These are phyloP conservation scores for Alfaro cultratus DNA, from an alignment of 2,797 vertebrate species.

Conservation along the genomic window DNA sequence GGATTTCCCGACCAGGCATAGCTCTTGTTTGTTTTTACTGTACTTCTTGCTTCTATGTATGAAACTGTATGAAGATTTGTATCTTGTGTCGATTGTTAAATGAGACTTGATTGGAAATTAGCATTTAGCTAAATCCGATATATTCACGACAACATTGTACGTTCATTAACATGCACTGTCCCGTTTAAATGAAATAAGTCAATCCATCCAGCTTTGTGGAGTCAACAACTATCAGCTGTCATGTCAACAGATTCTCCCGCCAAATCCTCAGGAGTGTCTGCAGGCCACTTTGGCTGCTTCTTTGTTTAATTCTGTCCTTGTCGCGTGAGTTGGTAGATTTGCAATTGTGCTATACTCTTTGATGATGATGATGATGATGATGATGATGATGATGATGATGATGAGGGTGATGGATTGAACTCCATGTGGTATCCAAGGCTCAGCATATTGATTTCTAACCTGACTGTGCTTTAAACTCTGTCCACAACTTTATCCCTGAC, in stretches of 20 bases:
- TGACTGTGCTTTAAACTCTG: neutral
- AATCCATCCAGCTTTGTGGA: neutral
- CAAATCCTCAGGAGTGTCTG: neutral
- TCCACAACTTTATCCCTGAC: neutral
- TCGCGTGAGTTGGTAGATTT: neutral
- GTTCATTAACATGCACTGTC: too few relatives aligned
- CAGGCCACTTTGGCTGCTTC: neutral
- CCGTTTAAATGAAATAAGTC: too few relatives aligned
- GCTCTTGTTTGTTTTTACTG: too few relatives aligned
- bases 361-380: neutral
- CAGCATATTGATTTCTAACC: neutral
- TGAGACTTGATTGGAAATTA: too few relatives aligned
- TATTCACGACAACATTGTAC: too few relatives aligned
- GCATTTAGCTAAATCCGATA: too few relatives aligned
- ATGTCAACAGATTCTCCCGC: neutral
- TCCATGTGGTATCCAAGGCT: neutral
- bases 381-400: neutral
- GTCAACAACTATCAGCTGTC: neutral
- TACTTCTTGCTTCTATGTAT: too few relatives aligned
- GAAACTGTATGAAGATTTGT: too few relatives aligned
- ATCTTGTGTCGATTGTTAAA: too few relatives aligned
- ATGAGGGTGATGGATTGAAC: neutral
- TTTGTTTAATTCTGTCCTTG: neutral
- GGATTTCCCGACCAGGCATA: too few relatives aligned
- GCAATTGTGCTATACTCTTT: neutral